Conservation (phyloP, 2,797 vertebrate genomes). For the Phalanger gymnotis region DNA sequence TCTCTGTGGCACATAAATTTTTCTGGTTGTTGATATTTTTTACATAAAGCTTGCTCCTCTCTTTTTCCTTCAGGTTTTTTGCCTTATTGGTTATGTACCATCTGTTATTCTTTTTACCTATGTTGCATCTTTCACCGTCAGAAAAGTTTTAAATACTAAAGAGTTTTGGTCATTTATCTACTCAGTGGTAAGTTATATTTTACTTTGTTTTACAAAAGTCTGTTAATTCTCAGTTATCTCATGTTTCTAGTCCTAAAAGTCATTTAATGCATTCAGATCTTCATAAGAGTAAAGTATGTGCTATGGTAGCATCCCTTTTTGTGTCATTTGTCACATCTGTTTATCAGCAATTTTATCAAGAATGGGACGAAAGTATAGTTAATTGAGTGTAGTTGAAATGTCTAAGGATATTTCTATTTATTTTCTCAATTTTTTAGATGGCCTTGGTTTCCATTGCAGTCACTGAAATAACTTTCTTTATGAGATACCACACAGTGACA, state of each 20-base stretch:
- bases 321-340: background rate
- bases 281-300: background rate
- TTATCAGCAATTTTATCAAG: background rate
- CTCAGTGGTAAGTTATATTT: slow-evolving; percentile 90
- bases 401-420: background rate
- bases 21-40: slow-evolving; percentile 15
- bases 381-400: background rate
- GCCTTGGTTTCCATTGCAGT: slow-evolving; percentile 84
- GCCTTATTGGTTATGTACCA: slow-evolving; percentile 91
- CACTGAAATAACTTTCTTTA: slow-evolving; percentile 84
- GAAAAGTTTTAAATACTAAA: slow-evolving; percentile 93
- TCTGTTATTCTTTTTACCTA: slow-evolving; percentile 95
- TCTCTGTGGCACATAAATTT: slow-evolving; percentile 5
- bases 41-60: slow-evolving; percentile 22
- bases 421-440: slow-evolving; percentile 75
- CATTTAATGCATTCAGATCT: background rate
- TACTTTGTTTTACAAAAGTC: background rate
- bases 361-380: background rate
- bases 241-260: background rate
- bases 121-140: slow-evolving; percentile 93
- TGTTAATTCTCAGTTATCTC: background rate
- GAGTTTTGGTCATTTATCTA: slow-evolving; percentile 96
- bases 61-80: slow-evolving; percentile 88
- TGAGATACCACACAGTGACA: slow-evolving; percentile 80
- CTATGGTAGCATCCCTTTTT: background rate